Evolutionary conservation across 2,113 vertebrate species (phyloP), one percentile per base, ranked within the genome.

Genomic region (Lepisosteus oculatus): DNA sequence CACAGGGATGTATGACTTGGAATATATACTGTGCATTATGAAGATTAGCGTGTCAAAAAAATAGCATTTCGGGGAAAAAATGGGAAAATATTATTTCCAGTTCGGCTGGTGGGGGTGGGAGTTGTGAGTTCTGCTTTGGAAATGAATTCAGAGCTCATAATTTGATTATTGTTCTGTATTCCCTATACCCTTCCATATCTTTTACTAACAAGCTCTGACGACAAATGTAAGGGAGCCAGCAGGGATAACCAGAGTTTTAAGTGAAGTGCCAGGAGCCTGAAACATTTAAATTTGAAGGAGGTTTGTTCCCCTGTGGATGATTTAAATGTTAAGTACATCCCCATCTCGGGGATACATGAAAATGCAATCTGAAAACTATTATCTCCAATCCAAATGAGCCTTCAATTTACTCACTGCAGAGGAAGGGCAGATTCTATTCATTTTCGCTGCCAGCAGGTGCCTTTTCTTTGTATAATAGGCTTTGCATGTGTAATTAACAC

Each of bases 401-500:
- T 87, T 88, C 81, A 77, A 87, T 89, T 86, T 87, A 84, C 90
- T 91, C 75, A 76, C 79, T 79, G 83, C 72, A 2, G 88, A 91
- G 91, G 89, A 85, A 91, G 83, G 86, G 85, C 85, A 84, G 74
- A 75, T 89, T 88, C 90, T 86, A 89, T 89, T 95, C 93, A 94
- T 97, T 97, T 96, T 92, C 93, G 80, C 88, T 91, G 92, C 92
- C 96, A 95, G 95, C 96, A 90, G 95, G 95, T 95, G 93, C 93
- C 93, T 92, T 94, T 90, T 90, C 89, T 88, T 88, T 91, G 91
- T 92, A 93, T 95, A 96, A 96, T 94, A 91, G 94, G 91, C 93
- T 95, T 94, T 85, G 81, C 85, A 90, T 89, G 87, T 93, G 93
- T 96, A 96, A 98, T 97, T 98, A 97, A 96, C 96, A 97, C 95